These are phyloP conservation scores for Ursus arctos DNA, from an alignment of 2,113 vertebrate genomes.

Conservation along the genomic window DNA sequence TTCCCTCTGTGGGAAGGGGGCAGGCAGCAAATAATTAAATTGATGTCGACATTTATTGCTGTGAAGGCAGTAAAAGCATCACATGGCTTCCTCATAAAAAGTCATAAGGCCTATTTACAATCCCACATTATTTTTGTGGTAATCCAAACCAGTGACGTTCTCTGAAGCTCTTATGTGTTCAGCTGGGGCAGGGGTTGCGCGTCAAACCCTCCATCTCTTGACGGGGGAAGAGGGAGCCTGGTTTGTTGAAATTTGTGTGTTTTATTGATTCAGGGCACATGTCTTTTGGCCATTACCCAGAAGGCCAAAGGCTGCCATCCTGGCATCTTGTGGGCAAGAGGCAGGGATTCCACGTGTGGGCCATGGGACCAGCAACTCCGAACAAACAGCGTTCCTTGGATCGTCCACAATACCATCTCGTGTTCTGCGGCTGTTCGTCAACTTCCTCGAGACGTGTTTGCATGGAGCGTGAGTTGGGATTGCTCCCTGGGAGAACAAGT, in stretches of 20 bases:
- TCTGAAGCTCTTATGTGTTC: not conserved
- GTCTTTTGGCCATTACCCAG: conserved; percentile 20
- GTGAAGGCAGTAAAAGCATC: conserved; percentile 27
- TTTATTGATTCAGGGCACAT: conserved; percentile 60
- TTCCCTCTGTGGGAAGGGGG: not conserved
- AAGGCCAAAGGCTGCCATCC: conserved; percentile 56
- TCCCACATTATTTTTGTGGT: not conserved
- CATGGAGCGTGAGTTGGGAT: not conserved
- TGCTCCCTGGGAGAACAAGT: not conserved
- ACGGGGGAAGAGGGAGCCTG: not conserved
- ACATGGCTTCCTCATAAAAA: conserved; percentile 45
- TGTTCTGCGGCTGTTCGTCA: not conserved
- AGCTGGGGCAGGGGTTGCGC: not conserved
- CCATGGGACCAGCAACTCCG: not conserved
- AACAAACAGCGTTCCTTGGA: fast-evolving
- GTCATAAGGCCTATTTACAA: not conserved
- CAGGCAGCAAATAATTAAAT: conserved; percentile 39
- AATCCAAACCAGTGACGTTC: not conserved
- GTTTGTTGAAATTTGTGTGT: not conserved
- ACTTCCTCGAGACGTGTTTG: not conserved
- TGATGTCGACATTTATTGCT: conserved; percentile 36
- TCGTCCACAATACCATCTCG: not conserved
- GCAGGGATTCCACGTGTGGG: fast-evolving
- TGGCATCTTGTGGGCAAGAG: conserved; percentile 23
- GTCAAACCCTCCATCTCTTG: not conserved